Conservation (phyloP, 1,140 invertebrate genomes). For the Musca vetustissima region DNA sequence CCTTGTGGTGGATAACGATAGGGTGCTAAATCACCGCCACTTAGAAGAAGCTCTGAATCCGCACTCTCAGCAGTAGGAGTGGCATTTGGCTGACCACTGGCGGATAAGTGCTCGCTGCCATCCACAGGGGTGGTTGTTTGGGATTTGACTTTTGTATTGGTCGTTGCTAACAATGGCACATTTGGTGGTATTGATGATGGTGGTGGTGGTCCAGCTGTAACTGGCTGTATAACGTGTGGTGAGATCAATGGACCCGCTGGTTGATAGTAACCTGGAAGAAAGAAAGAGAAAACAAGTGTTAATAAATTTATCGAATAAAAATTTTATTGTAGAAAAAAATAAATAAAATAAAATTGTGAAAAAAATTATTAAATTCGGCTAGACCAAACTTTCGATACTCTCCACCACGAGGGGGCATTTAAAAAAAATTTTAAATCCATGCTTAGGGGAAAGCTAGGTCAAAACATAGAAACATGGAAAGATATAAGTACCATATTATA, state of each 20-base stretch:
- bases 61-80: constrained; percentile 57
- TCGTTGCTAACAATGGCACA: constrained; percentile 30
- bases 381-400: no score
- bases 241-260: constrained; percentile 83
- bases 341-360: no score
- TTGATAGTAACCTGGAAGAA: constrained; percentile 79
- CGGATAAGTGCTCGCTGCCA: constrained; percentile 33
- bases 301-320: no score
- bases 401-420: no score
- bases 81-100: constrained; percentile 43
- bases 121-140: constrained; percentile 27
- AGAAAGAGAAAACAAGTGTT: constrained; percentile 34
- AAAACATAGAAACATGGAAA: no score
- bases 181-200: constrained; percentile 31
- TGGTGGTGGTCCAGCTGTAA: constrained; percentile 49
- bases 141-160: constrained; percentile 19
- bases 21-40: constrained; percentile 33
- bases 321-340: no score
- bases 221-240: constrained; percentile 62
- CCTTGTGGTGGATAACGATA: constrained; percentile 32
- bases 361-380: no score
- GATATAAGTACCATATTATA: no score
- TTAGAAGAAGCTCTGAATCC: constrained; percentile 56
- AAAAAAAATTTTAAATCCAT: no score
- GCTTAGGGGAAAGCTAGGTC: no score